Evolutionary conservation across 2,113 vertebrate species (phyloP).

Genomic region (Proteles cristata): DNA sequence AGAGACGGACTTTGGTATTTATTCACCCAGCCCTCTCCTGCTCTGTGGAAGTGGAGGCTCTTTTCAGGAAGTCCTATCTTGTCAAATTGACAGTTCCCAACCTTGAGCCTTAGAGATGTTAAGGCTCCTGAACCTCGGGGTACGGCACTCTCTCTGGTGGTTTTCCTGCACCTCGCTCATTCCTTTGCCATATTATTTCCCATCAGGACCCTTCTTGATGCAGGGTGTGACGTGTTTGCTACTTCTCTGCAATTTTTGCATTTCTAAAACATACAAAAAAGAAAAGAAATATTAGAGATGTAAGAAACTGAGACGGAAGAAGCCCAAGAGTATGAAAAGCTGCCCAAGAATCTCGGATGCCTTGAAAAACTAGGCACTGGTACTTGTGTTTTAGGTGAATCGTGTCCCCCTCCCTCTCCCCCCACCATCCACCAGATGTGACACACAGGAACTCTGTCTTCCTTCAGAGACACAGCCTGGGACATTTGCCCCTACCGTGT

Average conservation of each 20-base stretch:
- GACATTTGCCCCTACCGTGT: not conserved
- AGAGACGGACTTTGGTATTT: not conserved
- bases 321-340: not conserved
- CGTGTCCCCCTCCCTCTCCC: fast-evolving
- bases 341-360: not conserved
- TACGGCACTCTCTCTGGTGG: not conserved
- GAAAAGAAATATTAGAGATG: not conserved
- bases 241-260: not conserved
- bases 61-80: too few species aligned
- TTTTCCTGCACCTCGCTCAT: not conserved
- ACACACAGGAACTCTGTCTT: too few species aligned
- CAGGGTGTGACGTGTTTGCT: not conserved
- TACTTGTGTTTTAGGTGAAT: not conserved
- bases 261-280: not conserved
- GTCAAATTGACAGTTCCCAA: not conserved
- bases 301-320: not conserved
- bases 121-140: not conserved
- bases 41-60: not conserved
- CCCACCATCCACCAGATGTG: not conserved
- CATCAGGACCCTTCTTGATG: not conserved
- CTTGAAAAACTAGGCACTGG: not conserved
- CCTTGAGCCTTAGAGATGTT: not conserved
- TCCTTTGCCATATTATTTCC: not conserved
- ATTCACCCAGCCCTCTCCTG: not conserved
- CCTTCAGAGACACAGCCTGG: not conserved